Percentiles rank a stretch among this genome's conserved stretches.
These are phyloP conservation scores for Conopomorpha cramerella DNA, from an alignment of 1,140 invertebrate species.

Conservation along the genomic window DNA sequence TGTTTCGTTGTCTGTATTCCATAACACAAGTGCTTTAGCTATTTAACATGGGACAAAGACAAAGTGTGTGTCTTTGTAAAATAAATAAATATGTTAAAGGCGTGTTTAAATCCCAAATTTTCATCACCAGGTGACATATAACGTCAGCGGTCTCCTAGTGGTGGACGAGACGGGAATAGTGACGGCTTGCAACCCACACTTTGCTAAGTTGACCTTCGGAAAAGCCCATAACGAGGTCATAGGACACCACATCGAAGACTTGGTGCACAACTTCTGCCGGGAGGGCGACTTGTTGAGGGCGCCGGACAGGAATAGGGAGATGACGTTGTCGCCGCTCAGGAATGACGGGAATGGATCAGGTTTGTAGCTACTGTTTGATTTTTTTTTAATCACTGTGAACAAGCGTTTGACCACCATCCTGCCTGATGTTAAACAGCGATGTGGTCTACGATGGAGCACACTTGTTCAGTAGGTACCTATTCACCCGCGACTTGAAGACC, in stretches of 20 bases:
- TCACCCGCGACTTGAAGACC: too few relatives aligned
- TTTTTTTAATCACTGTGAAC: too few relatives aligned
- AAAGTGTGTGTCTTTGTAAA: too few relatives aligned
- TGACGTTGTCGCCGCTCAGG: slow-evolving; percentile 56
- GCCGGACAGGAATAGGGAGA: slow-evolving; percentile 41
- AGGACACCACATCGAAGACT: slow-evolving; percentile 61
- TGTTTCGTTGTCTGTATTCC: too few relatives aligned
- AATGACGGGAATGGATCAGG: slow-evolving; percentile 51
- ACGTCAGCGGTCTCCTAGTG: slow-evolving; percentile 71
- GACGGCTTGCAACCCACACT: slow-evolving; percentile 70
- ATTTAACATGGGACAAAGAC: too few relatives aligned
- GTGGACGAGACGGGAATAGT: slow-evolving; percentile 66
- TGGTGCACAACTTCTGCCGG: slow-evolving; percentile 60
- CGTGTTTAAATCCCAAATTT: slow-evolving; percentile 1
- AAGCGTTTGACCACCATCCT: too few relatives aligned
- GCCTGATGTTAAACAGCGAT: too few relatives aligned
- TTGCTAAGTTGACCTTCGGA: slow-evolving; percentile 68
- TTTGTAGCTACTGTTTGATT: slow-evolving; percentile 5
- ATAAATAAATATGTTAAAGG: too few relatives aligned
- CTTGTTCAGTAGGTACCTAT: too few relatives aligned
- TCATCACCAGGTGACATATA: slow-evolving; percentile 61
- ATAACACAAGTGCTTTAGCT: too few relatives aligned
- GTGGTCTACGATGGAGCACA: too few relatives aligned
- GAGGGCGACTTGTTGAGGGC: slow-evolving; percentile 40
- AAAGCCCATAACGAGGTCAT: slow-evolving; percentile 65